Percentiles rank a stretch among this genome's conserved stretches.
These are phyloP conservation scores for Fistularia commersonii DNA, from an alignment of 2,797 vertebrate species.

Conservation along the genomic window DNA sequence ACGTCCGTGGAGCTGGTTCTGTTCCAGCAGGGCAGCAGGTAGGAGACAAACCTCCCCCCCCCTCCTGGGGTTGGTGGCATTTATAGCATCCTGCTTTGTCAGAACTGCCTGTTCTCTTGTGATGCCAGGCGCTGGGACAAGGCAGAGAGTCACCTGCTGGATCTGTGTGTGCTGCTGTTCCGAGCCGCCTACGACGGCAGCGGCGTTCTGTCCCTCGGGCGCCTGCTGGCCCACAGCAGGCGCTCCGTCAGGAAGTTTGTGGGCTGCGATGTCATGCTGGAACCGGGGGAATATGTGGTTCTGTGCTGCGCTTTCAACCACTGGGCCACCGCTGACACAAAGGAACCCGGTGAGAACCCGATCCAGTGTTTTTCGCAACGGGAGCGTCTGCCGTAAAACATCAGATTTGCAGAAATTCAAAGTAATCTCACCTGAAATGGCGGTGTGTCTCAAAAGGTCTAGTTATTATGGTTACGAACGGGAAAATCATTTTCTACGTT, in stretches of 20 bases:
- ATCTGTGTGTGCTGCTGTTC: constrained; percentile 97
- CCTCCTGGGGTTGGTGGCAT: fast-evolving
- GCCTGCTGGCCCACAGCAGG: constrained; percentile 94
- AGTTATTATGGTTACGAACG: too few relatives aligned
- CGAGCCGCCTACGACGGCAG: constrained; percentile 86
- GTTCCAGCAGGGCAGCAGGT: constrained; percentile 98
- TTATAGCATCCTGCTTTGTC: neutral
- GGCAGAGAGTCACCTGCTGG: constrained; percentile 91
- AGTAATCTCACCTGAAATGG: too few relatives aligned
- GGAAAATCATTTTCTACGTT: too few relatives aligned
- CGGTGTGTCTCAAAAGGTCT: too few relatives aligned
- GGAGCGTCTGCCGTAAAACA: too few relatives aligned
- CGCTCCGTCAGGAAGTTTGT: constrained; percentile 97
- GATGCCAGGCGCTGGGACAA: constrained; percentile 84
- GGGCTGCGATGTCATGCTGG: constrained; percentile 95
- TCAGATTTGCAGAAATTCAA: too few relatives aligned
- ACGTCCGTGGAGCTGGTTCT: constrained; percentile 92
- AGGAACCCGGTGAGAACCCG: neutral
- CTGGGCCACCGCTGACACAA: constrained; percentile 78
- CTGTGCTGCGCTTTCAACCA: constrained; percentile 99
- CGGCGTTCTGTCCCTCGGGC: constrained; percentile 87
- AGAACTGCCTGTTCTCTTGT: too few relatives aligned
- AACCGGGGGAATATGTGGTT: constrained; percentile 94
- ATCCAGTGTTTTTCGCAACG: too few relatives aligned
- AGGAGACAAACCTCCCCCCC: constrained; percentile 5